Evolutionary conservation across 2,888 invertebrate genomes (phyloP), one percentile per base, ranked within the genome.

Genomic region (Dicycla oo): DNA sequence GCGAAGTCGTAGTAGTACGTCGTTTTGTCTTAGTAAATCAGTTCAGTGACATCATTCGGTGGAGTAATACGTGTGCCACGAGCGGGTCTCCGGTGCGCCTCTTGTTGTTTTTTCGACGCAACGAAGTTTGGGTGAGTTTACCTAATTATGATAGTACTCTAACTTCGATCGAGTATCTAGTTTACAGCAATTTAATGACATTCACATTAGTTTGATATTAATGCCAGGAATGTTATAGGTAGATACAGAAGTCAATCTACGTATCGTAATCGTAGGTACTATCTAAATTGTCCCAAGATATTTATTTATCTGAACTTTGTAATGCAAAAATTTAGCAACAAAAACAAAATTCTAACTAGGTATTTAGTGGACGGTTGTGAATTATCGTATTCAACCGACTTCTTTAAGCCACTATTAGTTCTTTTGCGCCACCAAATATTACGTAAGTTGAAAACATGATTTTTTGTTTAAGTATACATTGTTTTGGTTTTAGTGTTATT

Each of bases 121-220:
- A 49, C 49, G 62, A 47, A 47, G 45, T 61, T 61, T 30, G 61
- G 61, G 45, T 47, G 54, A 61, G 60, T 47, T 2, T 45, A 45
- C 30, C 43, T 47, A 47, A 61, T 47, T 61, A 45, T 60, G 26
- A 60, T 45, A 60, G 60, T 60, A 45, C 26, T 45, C 45, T 58
- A 58, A 40, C 40, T 40, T 58, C 23, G 40, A 43, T 58, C 23
- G 58, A 62, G 62, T 62, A 62, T 2, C 4, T n/a, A n/a, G 45
- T 62, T 47, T 47, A 62, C 40, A 62, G 61, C 47, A 57, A 40
- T 58, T 63, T 63, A 49, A 63, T 63, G 62, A 63, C 62, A 63
- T 63, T 49, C 13, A 49, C 0, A 63, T 63, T 49, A 34, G 49
- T 49, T 49, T 49, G 62, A 49, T 63, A 63, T 63, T 63, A 63